phyloP scores from a whole-genome alignment of 1,140 invertebrate genomes.

The Diachasma alloeum region DNA sequence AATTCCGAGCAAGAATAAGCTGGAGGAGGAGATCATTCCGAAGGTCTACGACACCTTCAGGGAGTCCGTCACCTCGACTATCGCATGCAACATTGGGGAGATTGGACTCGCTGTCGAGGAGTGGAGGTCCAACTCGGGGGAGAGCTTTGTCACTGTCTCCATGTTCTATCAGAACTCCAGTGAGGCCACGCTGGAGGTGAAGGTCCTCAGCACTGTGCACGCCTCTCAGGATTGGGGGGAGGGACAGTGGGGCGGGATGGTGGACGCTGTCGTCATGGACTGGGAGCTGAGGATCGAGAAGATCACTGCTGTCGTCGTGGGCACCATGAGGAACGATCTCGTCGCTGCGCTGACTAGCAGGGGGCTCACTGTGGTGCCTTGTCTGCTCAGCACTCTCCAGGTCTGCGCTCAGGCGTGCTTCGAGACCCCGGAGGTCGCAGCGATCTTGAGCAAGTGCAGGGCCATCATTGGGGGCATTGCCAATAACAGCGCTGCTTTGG shows the following conservation, averaged over 20 bases:
- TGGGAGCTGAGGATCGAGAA: slow-evolving; percentile 60
- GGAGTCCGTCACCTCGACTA: slow-evolving; percentile 51
- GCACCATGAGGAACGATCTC: slow-evolving; percentile 54
- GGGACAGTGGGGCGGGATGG: slow-evolving; percentile 53
- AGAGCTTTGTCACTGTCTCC: slow-evolving; percentile 61
- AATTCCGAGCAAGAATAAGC: slow-evolving; percentile 64
- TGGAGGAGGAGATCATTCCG: slow-evolving; percentile 66
- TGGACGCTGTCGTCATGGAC: slow-evolving; percentile 60
- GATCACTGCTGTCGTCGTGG: slow-evolving; percentile 63
- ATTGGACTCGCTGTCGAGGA: slow-evolving; percentile 65
- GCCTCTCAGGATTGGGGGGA: slow-evolving; percentile 55
- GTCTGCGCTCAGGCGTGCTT: slow-evolving; percentile 63
- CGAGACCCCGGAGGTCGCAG: slow-evolving; percentile 54
- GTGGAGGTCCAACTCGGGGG: slow-evolving; percentile 61
- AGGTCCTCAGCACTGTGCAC: slow-evolving; percentile 56
- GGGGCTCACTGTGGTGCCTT: slow-evolving; percentile 60
- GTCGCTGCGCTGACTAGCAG: slow-evolving; percentile 50
- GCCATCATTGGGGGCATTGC: slow-evolving; percentile 59
- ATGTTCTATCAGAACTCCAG: slow-evolving; percentile 62
- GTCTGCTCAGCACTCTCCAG: slow-evolving; percentile 64
- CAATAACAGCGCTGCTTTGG: slow-evolving; percentile 48
- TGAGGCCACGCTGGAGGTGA: slow-evolving; percentile 53
- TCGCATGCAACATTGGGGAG: slow-evolving; percentile 50
- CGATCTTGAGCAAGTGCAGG: slow-evolving; percentile 61
- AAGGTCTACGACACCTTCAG: slow-evolving; percentile 62